Conservation (phyloP, 2,797 vertebrate genomes). For the Ptychobarbus kaznakovi region DNA sequence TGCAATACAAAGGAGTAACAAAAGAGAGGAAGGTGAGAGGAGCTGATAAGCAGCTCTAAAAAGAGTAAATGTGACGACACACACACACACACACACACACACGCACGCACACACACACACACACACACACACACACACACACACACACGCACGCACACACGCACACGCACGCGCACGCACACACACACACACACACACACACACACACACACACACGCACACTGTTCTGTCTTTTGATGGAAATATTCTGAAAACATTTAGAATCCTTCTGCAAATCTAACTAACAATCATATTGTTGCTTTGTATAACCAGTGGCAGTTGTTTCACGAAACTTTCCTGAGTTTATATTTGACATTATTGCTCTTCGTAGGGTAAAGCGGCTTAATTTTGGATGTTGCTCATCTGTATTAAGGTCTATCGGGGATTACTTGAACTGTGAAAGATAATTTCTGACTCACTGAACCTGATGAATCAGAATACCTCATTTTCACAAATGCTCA, state of each 20-base stretch:
- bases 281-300: background rate
- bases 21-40: conserved; percentile 28
- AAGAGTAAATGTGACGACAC: background rate
- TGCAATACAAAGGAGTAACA: conserved; percentile 34
- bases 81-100: background rate
- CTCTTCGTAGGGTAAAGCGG: conserved; percentile 3
- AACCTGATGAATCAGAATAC: conserved; percentile 34
- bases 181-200: background rate
- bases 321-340: background rate
- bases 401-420: conserved; percentile 27
- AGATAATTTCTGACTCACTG: conserved; percentile 40
- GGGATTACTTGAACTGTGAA: conserved; percentile 27
- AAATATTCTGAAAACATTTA: background rate
- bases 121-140: background rate
- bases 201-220: background rate
- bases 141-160: background rate
- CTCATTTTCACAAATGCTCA: conserved; percentile 34
- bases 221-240: background rate
- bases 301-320: background rate
- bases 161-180: too few species aligned
- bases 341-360: background rate
- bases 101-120: background rate
- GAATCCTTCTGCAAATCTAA: background rate
- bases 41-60: conserved; percentile 5
- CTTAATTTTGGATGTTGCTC: conserved; percentile 8